These are phyloP conservation scores for Pycnonotus jocosus DNA, from an alignment of 2,113 vertebrate species.

Conservation along the genomic window DNA sequence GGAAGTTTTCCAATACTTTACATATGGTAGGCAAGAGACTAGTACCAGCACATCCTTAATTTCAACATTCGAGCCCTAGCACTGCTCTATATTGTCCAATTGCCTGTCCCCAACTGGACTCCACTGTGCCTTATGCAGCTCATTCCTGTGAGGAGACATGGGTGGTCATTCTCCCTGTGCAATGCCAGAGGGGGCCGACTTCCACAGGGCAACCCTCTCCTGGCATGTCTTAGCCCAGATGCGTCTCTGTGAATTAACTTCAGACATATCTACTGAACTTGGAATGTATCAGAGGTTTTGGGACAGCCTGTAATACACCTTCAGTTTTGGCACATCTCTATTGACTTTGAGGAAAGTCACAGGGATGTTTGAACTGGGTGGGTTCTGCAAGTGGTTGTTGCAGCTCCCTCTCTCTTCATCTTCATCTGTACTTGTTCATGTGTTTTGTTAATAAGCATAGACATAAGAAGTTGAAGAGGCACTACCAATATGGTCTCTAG, in stretches of 20 bases:
- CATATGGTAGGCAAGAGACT: neutral
- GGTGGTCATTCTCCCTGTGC: neutral
- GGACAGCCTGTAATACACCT: neutral
- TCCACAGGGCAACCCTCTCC: neutral
- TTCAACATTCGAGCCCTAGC: neutral
- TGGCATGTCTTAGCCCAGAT: neutral
- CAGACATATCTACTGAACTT: neutral
- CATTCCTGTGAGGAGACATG: neutral
- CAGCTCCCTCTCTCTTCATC: neutral
- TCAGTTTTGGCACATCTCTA: neutral
- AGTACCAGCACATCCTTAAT: neutral
- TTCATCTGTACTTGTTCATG: neutral
- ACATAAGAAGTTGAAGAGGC: neutral
- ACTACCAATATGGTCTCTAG: neutral
- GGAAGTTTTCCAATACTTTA: neutral
- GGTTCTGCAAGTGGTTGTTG: neutral
- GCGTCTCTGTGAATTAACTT: neutral
- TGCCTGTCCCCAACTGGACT: rapidly evolving
- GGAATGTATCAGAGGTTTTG: neutral
- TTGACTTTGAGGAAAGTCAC: neutral
- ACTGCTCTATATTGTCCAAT: neutral
- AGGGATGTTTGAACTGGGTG: neutral
- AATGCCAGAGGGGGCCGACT: neutral
- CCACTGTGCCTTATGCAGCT: neutral
- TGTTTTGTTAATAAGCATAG: neutral